phyloP scores from a whole-genome alignment of 1,140 invertebrate genomes.

The Drosophila asahinai region DNA sequence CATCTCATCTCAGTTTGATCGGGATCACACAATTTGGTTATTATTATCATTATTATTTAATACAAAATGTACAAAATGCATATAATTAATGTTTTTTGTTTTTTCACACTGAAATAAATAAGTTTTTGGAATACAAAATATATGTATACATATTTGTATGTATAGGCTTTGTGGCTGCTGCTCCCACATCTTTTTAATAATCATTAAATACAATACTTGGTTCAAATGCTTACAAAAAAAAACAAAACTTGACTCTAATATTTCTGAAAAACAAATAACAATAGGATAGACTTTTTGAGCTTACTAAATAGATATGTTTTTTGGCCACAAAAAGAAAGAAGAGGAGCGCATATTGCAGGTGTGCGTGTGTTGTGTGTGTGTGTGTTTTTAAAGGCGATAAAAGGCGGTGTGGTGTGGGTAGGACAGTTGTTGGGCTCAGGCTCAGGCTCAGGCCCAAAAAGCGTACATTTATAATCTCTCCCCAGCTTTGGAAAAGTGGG shows the following conservation, averaged over 20 bases:
- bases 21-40: conserved; percentile 36
- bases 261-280: conserved; percentile 27
- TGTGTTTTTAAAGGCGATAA: conserved; percentile 9
- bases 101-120: conserved; percentile 36
- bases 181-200: not conserved
- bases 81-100: conserved; percentile 12
- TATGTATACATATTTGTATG: conserved; percentile 3
- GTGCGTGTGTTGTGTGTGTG: not conserved
- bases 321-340: not conserved
- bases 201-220: conserved; percentile 34
- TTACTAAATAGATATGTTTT: conserved; percentile 35
- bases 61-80: conserved; percentile 32
- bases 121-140: conserved; percentile 44
- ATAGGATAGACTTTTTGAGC: conserved; percentile 27
- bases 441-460: conserved; percentile 12
- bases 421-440: conserved; percentile 9
- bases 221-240: conserved; percentile 1
- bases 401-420: conserved; percentile 10
- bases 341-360: conserved; percentile 19
- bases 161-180: conserved; percentile 6
- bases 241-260: conserved; percentile 20
- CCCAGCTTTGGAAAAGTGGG: conserved; percentile 15
- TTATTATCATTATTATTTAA: conserved; percentile 1
- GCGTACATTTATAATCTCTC: conserved; percentile 25
- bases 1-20: conserved; percentile 26